These are phyloP conservation scores for Acanthosepion esculentum DNA, from an alignment of 2,888 invertebrate species.

Conservation along the genomic window DNA sequence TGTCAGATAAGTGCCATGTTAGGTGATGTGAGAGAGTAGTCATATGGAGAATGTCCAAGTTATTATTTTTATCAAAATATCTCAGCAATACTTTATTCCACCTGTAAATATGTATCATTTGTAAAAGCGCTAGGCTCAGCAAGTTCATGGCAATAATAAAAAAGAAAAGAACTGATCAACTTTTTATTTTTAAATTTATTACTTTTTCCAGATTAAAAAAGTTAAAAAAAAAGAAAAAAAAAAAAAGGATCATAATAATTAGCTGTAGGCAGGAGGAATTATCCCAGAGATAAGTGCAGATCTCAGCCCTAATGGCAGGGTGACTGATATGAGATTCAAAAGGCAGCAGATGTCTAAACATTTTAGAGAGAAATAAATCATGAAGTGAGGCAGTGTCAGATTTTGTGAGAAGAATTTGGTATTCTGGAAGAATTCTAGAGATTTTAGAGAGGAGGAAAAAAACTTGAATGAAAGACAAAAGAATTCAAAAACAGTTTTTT, in stretches of 20 bases:
- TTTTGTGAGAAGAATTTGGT: background rate
- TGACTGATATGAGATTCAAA: background rate
- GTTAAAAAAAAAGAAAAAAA: no score
- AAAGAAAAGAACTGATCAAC: background rate
- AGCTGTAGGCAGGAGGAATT: background rate
- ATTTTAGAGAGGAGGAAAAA: no score
- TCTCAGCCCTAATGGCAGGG: background rate
- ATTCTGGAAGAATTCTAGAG: no score
- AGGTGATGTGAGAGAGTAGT: no score
- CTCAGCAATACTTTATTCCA: no score
- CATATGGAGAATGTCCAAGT: no score
- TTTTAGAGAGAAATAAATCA: background rate
- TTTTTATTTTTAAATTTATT: background rate
- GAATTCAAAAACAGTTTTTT: background rate
- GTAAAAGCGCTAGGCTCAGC: no score
- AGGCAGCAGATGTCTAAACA: background rate
- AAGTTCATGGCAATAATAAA: no score
- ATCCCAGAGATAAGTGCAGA: background rate
- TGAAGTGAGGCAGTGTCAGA: background rate
- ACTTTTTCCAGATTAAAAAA: background rate
- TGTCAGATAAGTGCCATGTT: no score
- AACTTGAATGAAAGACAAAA: background rate
- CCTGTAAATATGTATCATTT: no score
- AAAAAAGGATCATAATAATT: background rate
- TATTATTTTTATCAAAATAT: no score